phyloP scores from a whole-genome alignment of 2,113 vertebrate genomes.

The Numida meleagris region DNA sequence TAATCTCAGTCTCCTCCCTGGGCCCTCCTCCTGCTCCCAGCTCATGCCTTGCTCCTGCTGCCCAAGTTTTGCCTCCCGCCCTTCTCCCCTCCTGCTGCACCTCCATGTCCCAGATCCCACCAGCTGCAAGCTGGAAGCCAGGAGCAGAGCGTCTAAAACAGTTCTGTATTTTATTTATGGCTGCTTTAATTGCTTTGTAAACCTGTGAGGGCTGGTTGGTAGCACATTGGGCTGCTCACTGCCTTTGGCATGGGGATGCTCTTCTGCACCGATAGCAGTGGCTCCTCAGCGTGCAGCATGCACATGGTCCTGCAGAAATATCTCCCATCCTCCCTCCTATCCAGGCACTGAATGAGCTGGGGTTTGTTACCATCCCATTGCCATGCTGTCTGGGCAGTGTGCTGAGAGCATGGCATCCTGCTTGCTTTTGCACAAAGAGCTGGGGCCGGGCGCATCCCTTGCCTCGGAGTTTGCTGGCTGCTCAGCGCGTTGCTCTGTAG shows the following conservation, averaged over 20 bases:
- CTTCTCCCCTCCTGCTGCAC: background rate
- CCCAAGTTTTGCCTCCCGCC: background rate
- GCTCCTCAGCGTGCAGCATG: background rate
- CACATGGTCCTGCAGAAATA: fast-evolving
- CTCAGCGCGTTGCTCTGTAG: background rate
- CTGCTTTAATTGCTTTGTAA: background rate
- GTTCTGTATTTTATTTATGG: fast-evolving
- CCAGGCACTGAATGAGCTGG: background rate
- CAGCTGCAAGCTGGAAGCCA: fast-evolving
- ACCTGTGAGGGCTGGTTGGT: background rate
- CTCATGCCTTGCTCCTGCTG: background rate
- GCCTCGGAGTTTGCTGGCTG: background rate
- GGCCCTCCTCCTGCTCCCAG: background rate
- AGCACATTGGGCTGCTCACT: background rate
- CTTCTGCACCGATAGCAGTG: background rate
- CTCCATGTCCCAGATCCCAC: background rate
- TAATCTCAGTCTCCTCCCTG: conserved; percentile 58
- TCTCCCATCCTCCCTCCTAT: background rate
- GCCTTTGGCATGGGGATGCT: background rate
- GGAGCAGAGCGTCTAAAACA: background rate
- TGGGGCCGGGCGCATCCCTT: background rate
- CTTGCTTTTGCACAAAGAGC: background rate
- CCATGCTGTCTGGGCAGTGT: fast-evolving
- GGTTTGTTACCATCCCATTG: background rate
- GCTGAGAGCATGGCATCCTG: background rate